Conservation (phyloP, 2,797 vertebrate species). For the Crocidura indochinensis region DNA sequence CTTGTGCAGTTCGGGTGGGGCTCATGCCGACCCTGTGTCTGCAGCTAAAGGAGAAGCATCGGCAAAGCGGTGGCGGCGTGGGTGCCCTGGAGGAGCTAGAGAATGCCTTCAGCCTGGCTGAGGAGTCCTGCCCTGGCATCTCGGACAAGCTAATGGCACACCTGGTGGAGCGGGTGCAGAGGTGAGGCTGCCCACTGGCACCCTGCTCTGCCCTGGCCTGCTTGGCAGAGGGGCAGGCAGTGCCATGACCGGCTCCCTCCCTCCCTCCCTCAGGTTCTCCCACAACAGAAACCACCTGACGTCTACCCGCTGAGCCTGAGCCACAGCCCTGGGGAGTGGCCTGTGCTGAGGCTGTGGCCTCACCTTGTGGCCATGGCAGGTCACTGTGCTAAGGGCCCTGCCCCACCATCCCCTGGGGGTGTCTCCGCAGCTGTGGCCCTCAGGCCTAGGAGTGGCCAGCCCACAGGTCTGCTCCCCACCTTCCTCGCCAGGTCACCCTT, state of each 20-base stretch:
- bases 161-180: slow-evolving; percentile 97
- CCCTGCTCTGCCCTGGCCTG: background rate
- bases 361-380: too few species aligned
- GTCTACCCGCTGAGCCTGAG: slow-evolving; percentile 89
- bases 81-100: slow-evolving; percentile 98
- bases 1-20: too few species aligned
- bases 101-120: slow-evolving; percentile 97
- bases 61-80: slow-evolving; percentile 92
- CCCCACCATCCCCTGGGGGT: too few species aligned
- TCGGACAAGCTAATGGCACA: slow-evolving; percentile 97
- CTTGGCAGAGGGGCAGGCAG: background rate
- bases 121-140: slow-evolving; percentile 99
- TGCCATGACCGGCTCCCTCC: background rate
- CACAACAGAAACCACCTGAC: slow-evolving; percentile 92
- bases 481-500: too few species aligned
- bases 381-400: too few species aligned
- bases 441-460: too few species aligned
- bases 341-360: background rate
- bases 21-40: background rate
- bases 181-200: slow-evolving; percentile 88
- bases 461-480: too few species aligned
- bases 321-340: background rate
- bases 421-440: too few species aligned
- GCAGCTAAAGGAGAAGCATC: slow-evolving; percentile 96
- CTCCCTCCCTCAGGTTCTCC: slow-evolving; percentile 90